Evolutionary conservation across 2,888 invertebrate genomes (phyloP), one percentile per base, ranked within the genome.

Genomic region (Graphium colonna): DNA sequence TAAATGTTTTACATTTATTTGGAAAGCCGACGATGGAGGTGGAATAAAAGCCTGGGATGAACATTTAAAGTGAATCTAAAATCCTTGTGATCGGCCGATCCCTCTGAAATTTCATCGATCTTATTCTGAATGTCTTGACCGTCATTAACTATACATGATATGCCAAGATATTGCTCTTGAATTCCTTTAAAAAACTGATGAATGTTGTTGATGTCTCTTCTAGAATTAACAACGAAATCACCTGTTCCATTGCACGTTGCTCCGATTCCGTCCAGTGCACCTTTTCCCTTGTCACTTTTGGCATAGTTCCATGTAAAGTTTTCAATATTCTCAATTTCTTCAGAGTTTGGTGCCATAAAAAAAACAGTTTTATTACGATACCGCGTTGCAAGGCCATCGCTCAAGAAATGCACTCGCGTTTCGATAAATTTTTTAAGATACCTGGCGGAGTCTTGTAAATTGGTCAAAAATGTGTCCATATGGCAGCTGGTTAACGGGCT

Each of bases 361-460:
- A 64, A 58, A 60, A 62, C 21, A 48, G n/a, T 44, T 59, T 63
- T 63, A 42, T 66, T 64, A 28, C 60, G 53, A 45, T 65, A 65
- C 53, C 63, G 63, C 15, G 60, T 62, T 42, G 55, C 57, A 42
- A 61, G 63, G 13, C 61, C 60, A 54, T 62, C 59, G 48, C 57
- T 60, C 41, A 62, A 44, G 38, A 64, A 60, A 59, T 65, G 56
- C 31, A 65, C 40, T 52, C 56, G 58, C n/a, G n/a, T n/a, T n/a
- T n/a, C n/a, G n/a, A n/a, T n/a, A n/a, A n/a, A n/a, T n/a, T n/a
- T 55, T 58, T 48, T 51, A 58, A 51, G 42, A 49, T 43, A 18
- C 41, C 48, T 18, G 60, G 55, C 31, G 57, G 53, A 57, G 57
- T 38, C 51, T 60, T 55, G 33, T 56, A 45, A 48, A 7, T 26